Base-by-base conservation (phyloP, 2,797 vertebrate species). In the Apogon hyalosoma region DNA sequence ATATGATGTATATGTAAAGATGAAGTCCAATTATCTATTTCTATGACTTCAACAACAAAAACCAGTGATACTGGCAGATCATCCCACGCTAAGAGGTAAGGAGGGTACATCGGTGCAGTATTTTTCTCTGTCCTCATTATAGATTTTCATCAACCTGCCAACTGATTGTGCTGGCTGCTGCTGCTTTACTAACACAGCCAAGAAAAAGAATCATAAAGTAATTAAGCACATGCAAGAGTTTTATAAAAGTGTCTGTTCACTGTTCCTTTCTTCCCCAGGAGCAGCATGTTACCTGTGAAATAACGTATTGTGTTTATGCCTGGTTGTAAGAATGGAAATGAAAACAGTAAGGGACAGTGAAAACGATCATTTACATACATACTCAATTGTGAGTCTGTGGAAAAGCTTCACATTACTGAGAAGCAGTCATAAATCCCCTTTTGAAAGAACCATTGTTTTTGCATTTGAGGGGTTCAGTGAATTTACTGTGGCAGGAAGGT, bases 91-190 rank as follows among this genome's bases (percentile, higher is more conserved):
- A 69, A 49, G 73, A 77, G 76, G 65, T 87, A 86, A 88, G 79
- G 84, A 84, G 78, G 71, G 75, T 76, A 79, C 72, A 85, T 87
- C 77, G 61, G 68, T 70, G 33, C 52, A 81, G 64, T 62, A 78
- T 78, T 81, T 78, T 79, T 75, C 58, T 71, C 15, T 63, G 55
- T 73, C 67, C 73, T 85, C 75, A 77, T 86, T 82, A 81, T 71
- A 64, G 58, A 38, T 84, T 81, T 78, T 73, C 70, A 73, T 79
- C 76, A 88, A 84, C 80, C 63, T 79, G 71, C 73, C 79, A 77
- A 72, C 77, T 84, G 74, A 77, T 78, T 83, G 72, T 64, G 82
- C 66, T 70, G 72, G 77, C 63, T 10, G 33, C 19, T 81, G 48
- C 69, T 39, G 57, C 64, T 87, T 81, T 36, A 54, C 63, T 42